phyloP scores from a whole-genome alignment of 2,888 invertebrate species.

The Thereva unica region DNA sequence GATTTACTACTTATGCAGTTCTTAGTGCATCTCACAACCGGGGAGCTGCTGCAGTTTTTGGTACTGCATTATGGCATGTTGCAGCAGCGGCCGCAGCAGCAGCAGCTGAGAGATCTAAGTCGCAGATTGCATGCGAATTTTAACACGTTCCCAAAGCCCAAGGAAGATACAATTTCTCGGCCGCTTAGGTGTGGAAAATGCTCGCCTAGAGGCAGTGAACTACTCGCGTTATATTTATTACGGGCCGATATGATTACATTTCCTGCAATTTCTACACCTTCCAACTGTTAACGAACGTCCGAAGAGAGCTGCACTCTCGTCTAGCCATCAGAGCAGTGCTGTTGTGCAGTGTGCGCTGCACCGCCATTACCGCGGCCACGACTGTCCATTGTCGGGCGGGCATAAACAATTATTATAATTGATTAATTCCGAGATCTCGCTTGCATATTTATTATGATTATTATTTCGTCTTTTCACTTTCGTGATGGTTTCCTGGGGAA shows the following conservation, averaged over 20 bases:
- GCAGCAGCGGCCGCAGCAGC: slow-evolving; percentile 12
- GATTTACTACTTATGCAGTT: slow-evolving; percentile 25
- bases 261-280: slow-evolving; percentile 32
- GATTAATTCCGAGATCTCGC: slow-evolving; percentile 23
- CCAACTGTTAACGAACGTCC: slow-evolving; percentile 19
- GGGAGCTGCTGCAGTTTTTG: background rate
- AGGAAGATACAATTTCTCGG: slow-evolving; percentile 25
- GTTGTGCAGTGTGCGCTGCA: background rate
- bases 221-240: slow-evolving; percentile 24
- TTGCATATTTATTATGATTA: slow-evolving; percentile 11
- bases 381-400: slow-evolving; percentile 18
- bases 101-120: slow-evolving; percentile 17
- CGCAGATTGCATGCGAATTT: slow-evolving; percentile 31
- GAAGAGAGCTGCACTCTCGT: background rate
- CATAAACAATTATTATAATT: slow-evolving; percentile 27
- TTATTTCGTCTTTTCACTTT: slow-evolving; percentile 30
- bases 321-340: slow-evolving; percentile 1
- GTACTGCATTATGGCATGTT: background rate
- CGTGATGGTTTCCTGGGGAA: slow-evolving; percentile 4
- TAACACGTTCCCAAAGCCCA: slow-evolving; percentile 26
- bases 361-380: background rate
- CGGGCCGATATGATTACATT: slow-evolving; percentile 25
- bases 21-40: background rate
- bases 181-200: slow-evolving; percentile 10
- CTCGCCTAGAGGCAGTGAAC: slow-evolving; percentile 4